These are phyloP conservation scores for Brienomyrus brachyistius DNA, from an alignment of 2,113 vertebrate genomes.

Conservation along the genomic window DNA sequence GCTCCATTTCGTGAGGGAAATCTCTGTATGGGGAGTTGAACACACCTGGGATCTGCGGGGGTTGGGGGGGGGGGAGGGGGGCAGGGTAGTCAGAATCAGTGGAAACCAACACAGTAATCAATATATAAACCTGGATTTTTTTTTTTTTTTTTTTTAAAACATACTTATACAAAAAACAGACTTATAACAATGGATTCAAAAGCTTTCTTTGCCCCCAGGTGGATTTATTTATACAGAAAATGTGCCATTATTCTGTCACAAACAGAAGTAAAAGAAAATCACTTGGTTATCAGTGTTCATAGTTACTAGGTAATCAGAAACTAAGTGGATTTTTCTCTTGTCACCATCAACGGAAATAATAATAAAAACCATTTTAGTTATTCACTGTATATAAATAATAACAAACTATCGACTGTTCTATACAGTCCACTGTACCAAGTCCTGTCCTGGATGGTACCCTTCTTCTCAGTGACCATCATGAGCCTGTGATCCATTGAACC, in stretches of 20 bases:
- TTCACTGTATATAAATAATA: too few relatives aligned
- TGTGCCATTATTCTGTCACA: background rate
- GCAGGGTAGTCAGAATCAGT: slow-evolving; percentile 19
- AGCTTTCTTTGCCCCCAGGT: background rate
- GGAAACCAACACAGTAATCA: background rate
- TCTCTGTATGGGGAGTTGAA: slow-evolving; percentile 82
- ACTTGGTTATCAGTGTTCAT: background rate
- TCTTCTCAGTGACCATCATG: too few relatives aligned
- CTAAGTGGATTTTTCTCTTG: background rate
- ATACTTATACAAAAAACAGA: too few relatives aligned
- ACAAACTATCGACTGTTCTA: too few relatives aligned
- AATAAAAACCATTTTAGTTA: background rate
- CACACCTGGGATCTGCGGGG: slow-evolving; percentile 72
- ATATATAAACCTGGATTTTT: background rate
- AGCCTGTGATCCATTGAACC: too few relatives aligned
- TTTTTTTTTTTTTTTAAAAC: too few relatives aligned
- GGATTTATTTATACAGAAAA: background rate
- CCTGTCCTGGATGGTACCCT: too few relatives aligned
- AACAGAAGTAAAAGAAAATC: background rate
- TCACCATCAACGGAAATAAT: background rate
- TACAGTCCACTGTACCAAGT: too few relatives aligned
- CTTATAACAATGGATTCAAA: background rate
- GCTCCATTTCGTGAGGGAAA: slow-evolving; percentile 77
- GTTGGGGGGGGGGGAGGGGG: background rate
- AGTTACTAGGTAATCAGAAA: background rate